Evolutionary conservation across 2,888 invertebrate genomes (phyloP), one percentile per base, ranked within the genome.

Genomic region (Petrolisthes manimaculis): DNA sequence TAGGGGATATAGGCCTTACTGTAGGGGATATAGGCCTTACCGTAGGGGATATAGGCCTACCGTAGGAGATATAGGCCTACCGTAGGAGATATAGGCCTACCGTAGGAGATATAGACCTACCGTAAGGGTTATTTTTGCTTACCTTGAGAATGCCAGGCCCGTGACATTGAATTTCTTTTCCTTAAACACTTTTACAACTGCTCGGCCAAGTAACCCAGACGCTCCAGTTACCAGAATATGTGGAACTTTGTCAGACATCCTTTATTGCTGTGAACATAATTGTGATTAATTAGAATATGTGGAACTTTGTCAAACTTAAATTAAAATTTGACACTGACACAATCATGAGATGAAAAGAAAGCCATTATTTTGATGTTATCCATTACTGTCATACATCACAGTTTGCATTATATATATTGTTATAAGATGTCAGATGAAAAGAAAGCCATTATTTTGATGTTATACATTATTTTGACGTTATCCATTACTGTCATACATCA

Each of bases 91-190:
- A 77, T 77, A 77, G 18, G 21, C 18, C 24, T 24, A 77, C 4
- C 0, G 8, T 77, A 77, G 21, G 37, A 2, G 37, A 37, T 37
- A 37, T 37, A 37, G 37, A 2, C 37, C 37, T 37, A 37, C 37
- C 37, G 37, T 37, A 37, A 37, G 37, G 37, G 21, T 4, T 6
- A 84, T n/a, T 51, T 55, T 71, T 81, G 89, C 87, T 89, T 82
- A 90, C 91, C 91, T 89, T 14, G 91, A 88, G 82, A 84, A 89
- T 75, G 89, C 91, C n/a, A 88, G 61, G 4, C 89, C 89, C 12
- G 78, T 69, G 37, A 86, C 86, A 71, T 78, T 79, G 83, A 80
- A 89, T 8, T 84, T 71, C 51, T 67, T 71, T 56, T 84, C 55
- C 53, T 61, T 84, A 18, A 85, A 78, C 8, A 82, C 79, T 53